These are phyloP conservation scores for Xanthostigma xanthostigma DNA, from an alignment of 2,888 invertebrate genomes.

Conservation along the genomic window DNA sequence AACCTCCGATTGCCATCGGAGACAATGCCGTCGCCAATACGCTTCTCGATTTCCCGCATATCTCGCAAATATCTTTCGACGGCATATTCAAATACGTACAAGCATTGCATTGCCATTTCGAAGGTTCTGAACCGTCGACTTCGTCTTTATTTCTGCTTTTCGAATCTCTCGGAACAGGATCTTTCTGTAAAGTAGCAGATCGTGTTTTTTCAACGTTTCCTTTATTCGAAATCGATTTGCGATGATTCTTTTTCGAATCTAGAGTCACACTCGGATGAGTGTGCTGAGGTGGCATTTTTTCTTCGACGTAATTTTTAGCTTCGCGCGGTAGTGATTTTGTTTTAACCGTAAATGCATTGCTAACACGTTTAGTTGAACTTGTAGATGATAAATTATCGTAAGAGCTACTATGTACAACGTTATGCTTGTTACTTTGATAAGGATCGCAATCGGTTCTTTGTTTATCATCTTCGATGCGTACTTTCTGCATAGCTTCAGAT, in stretches of 20 bases:
- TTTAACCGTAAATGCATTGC: constrained; percentile 1
- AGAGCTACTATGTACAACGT: constrained; percentile 23
- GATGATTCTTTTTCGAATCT: constrained; percentile 9
- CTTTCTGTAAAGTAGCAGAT: constrained; percentile 10
- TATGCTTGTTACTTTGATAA: constrained; percentile 5
- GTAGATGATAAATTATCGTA: constrained; percentile 25
- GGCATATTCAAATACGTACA: constrained; percentile 54
- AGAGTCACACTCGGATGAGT: constrained; percentile 20
- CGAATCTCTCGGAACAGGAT: constrained; percentile 8
- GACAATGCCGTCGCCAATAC: constrained; percentile 36
- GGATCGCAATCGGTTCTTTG: constrained; percentile 21
- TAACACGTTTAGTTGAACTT: constrained; percentile 2
- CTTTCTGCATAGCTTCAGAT: constrained; percentile 33
- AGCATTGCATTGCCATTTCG: constrained; percentile 51
- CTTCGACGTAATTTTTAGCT: neutral
- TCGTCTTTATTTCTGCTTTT: constrained; percentile 5
- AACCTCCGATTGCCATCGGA: constrained; percentile 56
- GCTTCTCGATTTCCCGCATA: constrained; percentile 49
- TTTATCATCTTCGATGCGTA: constrained; percentile 27
- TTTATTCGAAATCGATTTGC: neutral
- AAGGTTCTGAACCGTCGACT: constrained; percentile 12
- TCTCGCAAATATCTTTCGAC: constrained; percentile 47
- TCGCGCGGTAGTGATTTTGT: constrained; percentile 9
- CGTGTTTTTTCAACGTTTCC: constrained; percentile 6
- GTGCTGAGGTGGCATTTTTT: constrained; percentile 12